phyloP scores from a whole-genome alignment of 2,888 invertebrate species.

The Sclerodermus sp. region DNA sequence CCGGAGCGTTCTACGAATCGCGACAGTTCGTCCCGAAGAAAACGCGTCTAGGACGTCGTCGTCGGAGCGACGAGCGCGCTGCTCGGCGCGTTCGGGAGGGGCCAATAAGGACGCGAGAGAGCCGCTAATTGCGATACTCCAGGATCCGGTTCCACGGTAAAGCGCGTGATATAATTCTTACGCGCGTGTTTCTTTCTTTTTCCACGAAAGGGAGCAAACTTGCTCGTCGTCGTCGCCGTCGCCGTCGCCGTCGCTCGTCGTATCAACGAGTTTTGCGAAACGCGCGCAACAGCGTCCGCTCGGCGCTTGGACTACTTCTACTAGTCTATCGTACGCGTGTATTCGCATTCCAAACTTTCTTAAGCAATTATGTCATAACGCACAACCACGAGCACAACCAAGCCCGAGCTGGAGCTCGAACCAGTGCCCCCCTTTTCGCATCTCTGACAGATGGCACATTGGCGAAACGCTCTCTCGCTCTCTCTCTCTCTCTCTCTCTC shows the following conservation, averaged over 20 bases:
- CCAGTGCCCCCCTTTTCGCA: slow-evolving; percentile 17
- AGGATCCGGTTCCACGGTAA: not conserved
- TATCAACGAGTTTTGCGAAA: slow-evolving; percentile 24
- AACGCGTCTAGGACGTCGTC: too few species aligned
- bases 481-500: too few species aligned
- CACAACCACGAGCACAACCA: not conserved
- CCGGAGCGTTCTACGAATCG: not conserved
- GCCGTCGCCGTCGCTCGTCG: not conserved
- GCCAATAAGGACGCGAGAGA: too few species aligned
- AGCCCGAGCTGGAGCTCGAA: not conserved
- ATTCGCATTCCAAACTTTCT: slow-evolving; percentile 37
- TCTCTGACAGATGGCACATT: not conserved
- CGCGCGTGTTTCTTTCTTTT: not conserved
- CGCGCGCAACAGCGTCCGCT: slow-evolving; percentile 2
- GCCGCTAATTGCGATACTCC: too few species aligned
- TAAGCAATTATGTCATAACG: slow-evolving; percentile 40
- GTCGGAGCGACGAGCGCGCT: too few species aligned
- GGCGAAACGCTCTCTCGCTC: too few species aligned
- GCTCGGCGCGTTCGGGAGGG: too few species aligned
- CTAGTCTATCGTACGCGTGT: slow-evolving; percentile 1
- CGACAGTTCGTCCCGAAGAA: not conserved
- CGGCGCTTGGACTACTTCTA: slow-evolving; percentile 27
- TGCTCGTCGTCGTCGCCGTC: not conserved
- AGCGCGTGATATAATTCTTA: not conserved
- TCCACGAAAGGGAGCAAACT: not conserved